phyloP scores from a whole-genome alignment of 2,888 invertebrate genomes.

The Corbicula japonica region DNA sequence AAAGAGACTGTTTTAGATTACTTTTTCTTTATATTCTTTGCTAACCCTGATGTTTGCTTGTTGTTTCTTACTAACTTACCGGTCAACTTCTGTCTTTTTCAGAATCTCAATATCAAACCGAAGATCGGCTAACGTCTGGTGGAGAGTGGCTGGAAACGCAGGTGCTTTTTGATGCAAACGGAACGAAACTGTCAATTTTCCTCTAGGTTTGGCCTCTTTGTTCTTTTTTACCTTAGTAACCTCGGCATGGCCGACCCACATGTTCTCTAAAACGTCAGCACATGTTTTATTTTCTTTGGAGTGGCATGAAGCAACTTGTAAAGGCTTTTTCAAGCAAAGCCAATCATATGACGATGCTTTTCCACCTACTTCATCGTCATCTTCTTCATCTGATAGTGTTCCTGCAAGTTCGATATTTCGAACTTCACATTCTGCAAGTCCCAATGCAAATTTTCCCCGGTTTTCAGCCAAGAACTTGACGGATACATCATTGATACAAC shows the following conservation, averaged over 20 bases:
- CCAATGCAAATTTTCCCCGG: constrained; percentile 61
- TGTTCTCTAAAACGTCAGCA: neutral
- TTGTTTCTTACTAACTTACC: no score
- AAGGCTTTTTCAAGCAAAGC: constrained; percentile 36
- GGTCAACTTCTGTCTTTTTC: neutral
- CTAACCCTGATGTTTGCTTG: no score
- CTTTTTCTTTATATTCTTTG: no score
- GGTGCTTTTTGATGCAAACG: neutral
- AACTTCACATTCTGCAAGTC: constrained; percentile 47
- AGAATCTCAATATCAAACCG: neutral
- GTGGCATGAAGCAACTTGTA: neutral
- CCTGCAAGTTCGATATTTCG: constrained; percentile 68
- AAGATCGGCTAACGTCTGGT: neutral
- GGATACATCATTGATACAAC: constrained; percentile 61
- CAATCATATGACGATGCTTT: constrained; percentile 23
- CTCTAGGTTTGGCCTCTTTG: neutral
- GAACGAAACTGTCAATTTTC: constrained; percentile 18
- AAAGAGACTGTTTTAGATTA: no score
- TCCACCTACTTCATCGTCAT: neutral
- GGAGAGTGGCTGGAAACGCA: neutral
- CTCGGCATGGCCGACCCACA: constrained; percentile 41
- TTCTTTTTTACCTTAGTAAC: constrained; percentile 22
- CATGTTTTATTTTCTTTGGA: no score
- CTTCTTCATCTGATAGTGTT: constrained; percentile 34
- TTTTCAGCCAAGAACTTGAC: constrained; percentile 45